A percentile compares a stretch with the other conserved stretches of the same genome.
Conservation (phyloP, 1,140 invertebrate genomes). For the Daktulosphaira vitifoliae region DNA sequence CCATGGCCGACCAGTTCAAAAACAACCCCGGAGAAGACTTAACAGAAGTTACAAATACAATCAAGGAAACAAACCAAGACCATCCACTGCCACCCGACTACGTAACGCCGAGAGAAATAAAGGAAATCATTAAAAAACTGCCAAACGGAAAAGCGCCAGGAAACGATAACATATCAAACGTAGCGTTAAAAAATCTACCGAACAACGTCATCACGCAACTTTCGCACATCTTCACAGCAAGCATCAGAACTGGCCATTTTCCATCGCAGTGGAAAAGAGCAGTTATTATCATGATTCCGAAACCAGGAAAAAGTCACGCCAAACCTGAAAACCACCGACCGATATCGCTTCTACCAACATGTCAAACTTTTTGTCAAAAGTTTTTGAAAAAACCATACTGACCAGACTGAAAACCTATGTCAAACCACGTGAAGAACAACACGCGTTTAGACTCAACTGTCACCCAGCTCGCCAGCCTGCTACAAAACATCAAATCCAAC, state of each 20-base stretch:
- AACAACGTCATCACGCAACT: background rate
- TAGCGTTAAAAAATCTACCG: background rate
- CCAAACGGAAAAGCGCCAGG: background rate
- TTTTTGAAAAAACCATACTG: background rate
- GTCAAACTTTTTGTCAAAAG: no score
- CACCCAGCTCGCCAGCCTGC: constrained; percentile 34
- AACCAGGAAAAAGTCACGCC: constrained; percentile 38
- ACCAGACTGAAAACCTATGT: background rate
- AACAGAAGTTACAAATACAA: background rate
- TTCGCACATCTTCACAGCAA: background rate
- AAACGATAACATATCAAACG: background rate
- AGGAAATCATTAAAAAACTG: background rate
- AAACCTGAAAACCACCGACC: constrained; percentile 32
- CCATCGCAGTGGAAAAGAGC: constrained; percentile 41
- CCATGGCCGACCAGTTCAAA: background rate
- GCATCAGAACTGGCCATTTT: background rate
- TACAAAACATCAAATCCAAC: constrained; percentile 19
- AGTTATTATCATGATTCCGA: constrained; percentile 40
- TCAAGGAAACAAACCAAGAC: background rate
- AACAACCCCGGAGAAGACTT: background rate
- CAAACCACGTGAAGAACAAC: constrained; percentile 39
- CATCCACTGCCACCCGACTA: background rate
- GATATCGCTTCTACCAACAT: background rate
- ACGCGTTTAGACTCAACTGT: constrained; percentile 41
- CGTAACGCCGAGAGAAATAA: background rate